A percentile compares a stretch with the other conserved stretches of the same genome.
phyloP scores from a whole-genome alignment of 2,888 invertebrate species.

The Hirtodrosophila confusa region DNA sequence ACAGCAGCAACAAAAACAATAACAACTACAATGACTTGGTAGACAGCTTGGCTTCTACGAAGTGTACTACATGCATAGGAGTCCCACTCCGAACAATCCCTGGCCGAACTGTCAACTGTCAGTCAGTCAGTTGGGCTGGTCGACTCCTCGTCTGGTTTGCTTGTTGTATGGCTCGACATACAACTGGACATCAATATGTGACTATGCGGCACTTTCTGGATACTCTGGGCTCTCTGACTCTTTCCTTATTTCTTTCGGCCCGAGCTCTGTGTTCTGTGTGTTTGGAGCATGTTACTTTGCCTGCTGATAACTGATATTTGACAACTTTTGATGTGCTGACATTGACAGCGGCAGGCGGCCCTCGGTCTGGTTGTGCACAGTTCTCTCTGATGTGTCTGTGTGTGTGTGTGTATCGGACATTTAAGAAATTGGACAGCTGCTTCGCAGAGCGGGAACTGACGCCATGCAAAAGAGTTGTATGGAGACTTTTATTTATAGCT shows the following conservation, averaged over 20 bases:
- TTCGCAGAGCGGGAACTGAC: constrained; percentile 24
- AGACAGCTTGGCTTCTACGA: constrained; percentile 70
- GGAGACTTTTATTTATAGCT: constrained; percentile 46
- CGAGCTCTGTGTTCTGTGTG: constrained; percentile 32
- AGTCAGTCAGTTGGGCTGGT: constrained; percentile 60
- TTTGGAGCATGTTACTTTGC: constrained; percentile 69
- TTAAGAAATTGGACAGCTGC: constrained; percentile 76
- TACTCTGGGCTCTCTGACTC: constrained; percentile 1
- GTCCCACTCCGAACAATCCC: constrained; percentile 29
- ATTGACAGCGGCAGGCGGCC: constrained; percentile 74
- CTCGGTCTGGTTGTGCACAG: constrained; percentile 48
- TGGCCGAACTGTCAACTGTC: constrained; percentile 76
- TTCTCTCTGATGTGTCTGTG: constrained; percentile 12
- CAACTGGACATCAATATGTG: constrained; percentile 68
- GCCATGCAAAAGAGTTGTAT: constrained; percentile 53
- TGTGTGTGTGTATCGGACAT: constrained; percentile 49
- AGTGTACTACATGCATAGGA: constrained; percentile 7
- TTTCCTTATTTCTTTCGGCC: constrained; percentile 3
- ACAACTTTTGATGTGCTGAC: constrained; percentile 80
- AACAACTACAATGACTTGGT: constrained; percentile 39
- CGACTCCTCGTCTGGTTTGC: constrained; percentile 38
- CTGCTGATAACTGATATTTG: constrained; percentile 79
- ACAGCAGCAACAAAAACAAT: constrained; percentile 20
- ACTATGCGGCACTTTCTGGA: constrained; percentile 41
- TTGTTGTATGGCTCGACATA: constrained; percentile 19